A percentile compares a stretch with the other conserved stretches of the same genome.
phyloP scores from a whole-genome alignment of 2,888 invertebrate species.

The Sialis lutaria region DNA sequence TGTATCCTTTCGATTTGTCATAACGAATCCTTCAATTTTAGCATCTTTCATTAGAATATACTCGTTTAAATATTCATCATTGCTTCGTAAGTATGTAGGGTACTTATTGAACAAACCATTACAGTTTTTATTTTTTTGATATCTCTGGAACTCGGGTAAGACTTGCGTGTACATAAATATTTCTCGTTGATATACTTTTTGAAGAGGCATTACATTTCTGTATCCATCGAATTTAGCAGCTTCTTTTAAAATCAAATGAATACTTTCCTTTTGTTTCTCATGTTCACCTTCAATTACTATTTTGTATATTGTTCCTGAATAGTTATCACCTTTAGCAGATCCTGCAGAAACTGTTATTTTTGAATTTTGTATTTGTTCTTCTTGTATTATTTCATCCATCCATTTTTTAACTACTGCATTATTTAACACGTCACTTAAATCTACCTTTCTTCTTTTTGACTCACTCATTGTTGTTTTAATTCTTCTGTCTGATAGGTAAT shows the following conservation, averaged over 20 bases:
- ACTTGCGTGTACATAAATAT: conserved; percentile 1
- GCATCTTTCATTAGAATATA: conserved; percentile 12
- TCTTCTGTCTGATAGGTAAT: too few species aligned
- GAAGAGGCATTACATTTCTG: neutral
- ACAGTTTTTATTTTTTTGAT: neutral
- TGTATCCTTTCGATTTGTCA: neutral
- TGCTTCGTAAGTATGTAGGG: neutral
- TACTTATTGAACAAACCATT: neutral
- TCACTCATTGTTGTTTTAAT: too few species aligned
- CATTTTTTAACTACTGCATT: too few species aligned
- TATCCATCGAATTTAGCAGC: neutral
- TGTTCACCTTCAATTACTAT: neutral
- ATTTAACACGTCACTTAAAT: too few species aligned
- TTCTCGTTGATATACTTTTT: conserved; percentile 2
- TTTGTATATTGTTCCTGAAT: neutral
- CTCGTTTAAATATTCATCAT: conserved; percentile 7
- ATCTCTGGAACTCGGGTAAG: conserved; percentile 1
- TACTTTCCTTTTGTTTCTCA: neutral
- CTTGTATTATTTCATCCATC: too few species aligned
- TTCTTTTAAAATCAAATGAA: conserved; percentile 1
- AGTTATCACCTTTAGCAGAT: conserved; percentile 3
- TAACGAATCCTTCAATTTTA: neutral
- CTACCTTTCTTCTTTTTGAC: too few species aligned
- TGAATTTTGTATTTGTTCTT: too few species aligned
- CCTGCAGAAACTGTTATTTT: neutral